A percentile compares a stretch with the other conserved stretches of the same genome.
phyloP scores from a whole-genome alignment of 1,140 invertebrate species.

The Drosophila ercepeae region DNA sequence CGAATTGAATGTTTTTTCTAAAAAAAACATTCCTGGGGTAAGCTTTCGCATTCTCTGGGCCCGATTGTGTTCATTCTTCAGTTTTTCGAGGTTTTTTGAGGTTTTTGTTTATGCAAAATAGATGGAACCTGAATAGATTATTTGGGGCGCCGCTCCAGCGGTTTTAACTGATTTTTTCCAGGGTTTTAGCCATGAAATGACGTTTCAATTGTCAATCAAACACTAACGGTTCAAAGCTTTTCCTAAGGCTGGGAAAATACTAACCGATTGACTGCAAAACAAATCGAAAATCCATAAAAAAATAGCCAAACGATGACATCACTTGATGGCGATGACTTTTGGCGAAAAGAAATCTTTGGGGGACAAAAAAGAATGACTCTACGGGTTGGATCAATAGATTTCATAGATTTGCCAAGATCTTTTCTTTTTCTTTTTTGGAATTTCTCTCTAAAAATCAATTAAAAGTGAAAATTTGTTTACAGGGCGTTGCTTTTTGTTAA shows the following conservation, averaged over 20 bases:
- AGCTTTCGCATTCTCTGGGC: constrained; percentile 26
- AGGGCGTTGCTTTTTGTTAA: constrained; percentile 22
- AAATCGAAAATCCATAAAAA: constrained; percentile 12
- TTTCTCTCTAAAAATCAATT: constrained; percentile 71
- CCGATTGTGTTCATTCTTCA: constrained; percentile 22
- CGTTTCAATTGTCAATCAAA: constrained; percentile 24
- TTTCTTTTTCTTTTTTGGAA: constrained; percentile 37
- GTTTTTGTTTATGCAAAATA: constrained; percentile 45
- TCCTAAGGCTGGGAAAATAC: constrained; percentile 43
- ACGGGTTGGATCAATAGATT: constrained; percentile 38
- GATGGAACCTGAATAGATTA: constrained; percentile 35
- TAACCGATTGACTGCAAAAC: constrained; percentile 11
- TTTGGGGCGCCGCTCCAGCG: constrained; percentile 43
- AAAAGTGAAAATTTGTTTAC: constrained; percentile 49
- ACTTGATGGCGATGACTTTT: constrained; percentile 29
- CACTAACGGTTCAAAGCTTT: constrained; percentile 20
- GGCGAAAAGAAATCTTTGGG: constrained; percentile 40
- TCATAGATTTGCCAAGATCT: constrained; percentile 13
- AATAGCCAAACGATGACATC: constrained; percentile 59
- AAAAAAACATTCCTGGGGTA: too few relatives aligned
- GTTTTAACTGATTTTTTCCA: constrained; percentile 24
- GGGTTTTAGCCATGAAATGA: constrained; percentile 28
- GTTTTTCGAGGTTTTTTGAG: constrained; percentile 6
- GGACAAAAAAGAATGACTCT: constrained; percentile 43
- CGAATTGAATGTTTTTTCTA: constrained; percentile 33